These are phyloP conservation scores for Hydrozoanthus tunicans DNA, from an alignment of 64 coral and sea anemone genomes.

Conservation along the genomic window DNA sequence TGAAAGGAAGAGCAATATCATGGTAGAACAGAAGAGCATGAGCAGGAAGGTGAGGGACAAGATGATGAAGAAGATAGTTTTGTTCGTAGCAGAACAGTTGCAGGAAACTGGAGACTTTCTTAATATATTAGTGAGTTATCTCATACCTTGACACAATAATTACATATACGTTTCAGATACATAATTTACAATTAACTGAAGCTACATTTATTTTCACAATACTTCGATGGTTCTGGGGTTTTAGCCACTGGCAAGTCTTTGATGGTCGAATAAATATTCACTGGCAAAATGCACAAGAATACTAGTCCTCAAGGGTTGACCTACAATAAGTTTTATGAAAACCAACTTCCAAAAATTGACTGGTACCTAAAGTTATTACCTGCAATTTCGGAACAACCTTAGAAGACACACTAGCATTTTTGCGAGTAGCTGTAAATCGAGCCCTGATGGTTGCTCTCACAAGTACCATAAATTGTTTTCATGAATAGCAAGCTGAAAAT, in stretches of 20 bases:
- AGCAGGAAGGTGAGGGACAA: not conserved
- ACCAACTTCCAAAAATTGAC: too few relatives aligned
- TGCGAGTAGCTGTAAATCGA: too few relatives aligned
- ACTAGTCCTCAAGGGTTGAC: too few relatives aligned
- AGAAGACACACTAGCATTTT: too few relatives aligned
- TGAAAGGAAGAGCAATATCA: not conserved
- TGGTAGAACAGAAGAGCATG: not conserved
- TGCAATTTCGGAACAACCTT: too few relatives aligned
- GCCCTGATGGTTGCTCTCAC: not conserved
- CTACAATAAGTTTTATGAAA: too few relatives aligned
- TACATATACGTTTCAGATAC: not conserved
- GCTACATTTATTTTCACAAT: constrained; percentile 11
- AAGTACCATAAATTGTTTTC: not conserved
- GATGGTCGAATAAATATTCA: too few relatives aligned
- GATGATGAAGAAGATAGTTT: not conserved
- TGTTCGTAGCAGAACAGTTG: constrained; percentile 16
- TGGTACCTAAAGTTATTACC: too few relatives aligned
- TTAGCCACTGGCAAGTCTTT: too few relatives aligned
- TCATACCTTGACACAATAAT: not conserved
- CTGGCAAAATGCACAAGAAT: too few relatives aligned
- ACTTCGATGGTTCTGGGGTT: not conserved
- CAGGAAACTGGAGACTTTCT: constrained; percentile 39
- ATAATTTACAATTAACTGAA: constrained; percentile 4
- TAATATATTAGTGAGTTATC: constrained; percentile 29
- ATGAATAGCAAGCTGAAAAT: constrained; percentile 5